Base-by-base conservation (phyloP, 2,113 vertebrate species). In the Agapornis roseicollis region DNA sequence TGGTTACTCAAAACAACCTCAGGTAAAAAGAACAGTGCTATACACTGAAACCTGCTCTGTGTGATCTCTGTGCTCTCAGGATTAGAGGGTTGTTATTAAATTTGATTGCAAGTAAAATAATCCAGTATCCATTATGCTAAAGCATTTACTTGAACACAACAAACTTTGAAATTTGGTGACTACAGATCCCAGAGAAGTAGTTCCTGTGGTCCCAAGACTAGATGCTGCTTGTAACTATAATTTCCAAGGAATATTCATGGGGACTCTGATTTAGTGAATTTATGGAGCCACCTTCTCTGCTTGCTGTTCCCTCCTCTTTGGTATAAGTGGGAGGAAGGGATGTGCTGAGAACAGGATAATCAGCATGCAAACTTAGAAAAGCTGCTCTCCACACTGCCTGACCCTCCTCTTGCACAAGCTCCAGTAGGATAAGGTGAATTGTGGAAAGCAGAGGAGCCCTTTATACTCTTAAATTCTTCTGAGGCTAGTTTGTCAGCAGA, bases 401-500 rank as follows among this genome's bases (percentile, higher is more conserved):
- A 61, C 50, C 37, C 55, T 89, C 12, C 20, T 20, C 24, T 61
- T 74, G 27, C 52, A 79, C 27, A 71, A 46, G 52, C 44, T 87
- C 50, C 49, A 56, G 9, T 24, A 64, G 69, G 13, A 63, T 71
- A 77, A 80, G 11, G 28, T 8, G 44, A 47, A 28, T 6, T 39
- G 52, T 58, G 41, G 44, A 49, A 85, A 91, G 53, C 0, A 46
- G 53, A 76, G 31, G 22, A 82, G 33, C 56, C 33, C 28, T 72
- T 78, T 17, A 42, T 33, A 44, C 13, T 56, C 27, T 87, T 53
- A 58, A 90, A 71, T 31, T 44, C 49, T 80, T 25, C 52, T 80
- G 46, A 0, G 1, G 52, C 31, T 61, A 42, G 29, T 13, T 80
- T 0, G 0, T 63, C 55, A 52, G 55, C 22, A 85, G 73, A 64